Percentiles rank a stretch among this genome's conserved stretches.
Conservation (phyloP, 2,888 invertebrate genomes). For the Copidosoma aretas region DNA sequence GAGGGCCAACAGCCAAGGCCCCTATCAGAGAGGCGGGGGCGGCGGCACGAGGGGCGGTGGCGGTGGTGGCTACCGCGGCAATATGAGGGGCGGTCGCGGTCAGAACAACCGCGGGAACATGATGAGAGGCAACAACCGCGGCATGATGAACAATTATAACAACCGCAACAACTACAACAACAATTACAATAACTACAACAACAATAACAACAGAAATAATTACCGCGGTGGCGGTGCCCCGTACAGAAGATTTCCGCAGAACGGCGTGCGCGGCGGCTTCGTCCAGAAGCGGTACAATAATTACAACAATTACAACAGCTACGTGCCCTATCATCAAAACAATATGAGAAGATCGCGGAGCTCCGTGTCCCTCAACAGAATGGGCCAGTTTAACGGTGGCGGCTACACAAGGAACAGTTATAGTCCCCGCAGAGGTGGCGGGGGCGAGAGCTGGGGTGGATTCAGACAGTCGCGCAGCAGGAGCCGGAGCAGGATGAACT, state of each 20-base stretch:
- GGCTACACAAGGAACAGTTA: slow-evolving; percentile 47
- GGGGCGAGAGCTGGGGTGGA: slow-evolving; percentile 24
- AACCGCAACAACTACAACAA: slow-evolving; percentile 46
- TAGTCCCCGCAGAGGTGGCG: slow-evolving; percentile 45
- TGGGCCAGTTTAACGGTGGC: slow-evolving; percentile 45
- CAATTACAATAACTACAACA: background rate
- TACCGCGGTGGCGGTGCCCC: slow-evolving; percentile 42
- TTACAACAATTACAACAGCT: slow-evolving; percentile 24
- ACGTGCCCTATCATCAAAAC: too few species aligned
- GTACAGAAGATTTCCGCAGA: slow-evolving; percentile 45
- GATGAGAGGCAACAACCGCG: slow-evolving; percentile 44
- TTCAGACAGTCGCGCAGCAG: slow-evolving; percentile 53
- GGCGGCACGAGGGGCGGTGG: slow-evolving; percentile 20
- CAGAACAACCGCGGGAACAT: slow-evolving; percentile 38
- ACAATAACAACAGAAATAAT: background rate
- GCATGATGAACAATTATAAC: slow-evolving; percentile 42
- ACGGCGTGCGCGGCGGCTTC: slow-evolving; percentile 51
- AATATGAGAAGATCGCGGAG: slow-evolving; percentile 50
- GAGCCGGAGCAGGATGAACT: slow-evolving; percentile 53
- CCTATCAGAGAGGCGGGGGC: background rate
- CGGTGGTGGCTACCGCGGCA: slow-evolving; percentile 6
- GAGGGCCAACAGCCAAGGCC: slow-evolving; percentile 14
- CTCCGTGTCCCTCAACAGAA: slow-evolving; percentile 50
- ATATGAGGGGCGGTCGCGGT: slow-evolving; percentile 28
- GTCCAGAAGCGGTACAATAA: slow-evolving; percentile 53